A percentile compares a stretch with the other conserved stretches of the same genome.
These are phyloP conservation scores for Artemia sp. DNA, from an alignment of 2,888 invertebrate genomes.

Conservation along the genomic window DNA sequence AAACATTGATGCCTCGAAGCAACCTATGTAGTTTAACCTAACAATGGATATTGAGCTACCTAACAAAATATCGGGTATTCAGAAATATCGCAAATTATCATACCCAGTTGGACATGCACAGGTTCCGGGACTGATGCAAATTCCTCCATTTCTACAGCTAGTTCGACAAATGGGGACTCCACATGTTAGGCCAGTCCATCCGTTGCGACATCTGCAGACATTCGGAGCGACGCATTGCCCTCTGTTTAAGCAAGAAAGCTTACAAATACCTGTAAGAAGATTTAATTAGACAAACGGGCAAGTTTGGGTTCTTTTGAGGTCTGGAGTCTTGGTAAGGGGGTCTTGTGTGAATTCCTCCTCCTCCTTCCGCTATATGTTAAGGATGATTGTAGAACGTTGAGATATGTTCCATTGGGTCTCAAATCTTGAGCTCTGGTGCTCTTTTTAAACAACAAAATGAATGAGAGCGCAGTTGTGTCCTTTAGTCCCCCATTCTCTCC, in stretches of 20 bases:
- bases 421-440: not conserved
- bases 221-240: constrained; percentile 19
- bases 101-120: constrained; percentile 16
- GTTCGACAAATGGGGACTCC: constrained; percentile 14
- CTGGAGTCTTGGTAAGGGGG: too few species aligned
- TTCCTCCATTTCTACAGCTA: constrained; percentile 19
- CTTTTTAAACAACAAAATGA: not conserved
- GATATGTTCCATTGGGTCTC: not conserved
- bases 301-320: too few species aligned
- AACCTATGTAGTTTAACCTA: too few species aligned
- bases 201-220: constrained; percentile 18
- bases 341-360: too few species aligned
- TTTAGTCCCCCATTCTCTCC: too few species aligned
- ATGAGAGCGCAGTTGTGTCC: too few species aligned
- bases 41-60: too few species aligned
- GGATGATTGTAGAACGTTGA: too few species aligned
- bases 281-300: not conserved
- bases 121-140: constrained; percentile 6
- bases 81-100: not conserved
- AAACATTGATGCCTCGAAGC: too few species aligned
- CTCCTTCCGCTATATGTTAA: too few species aligned
- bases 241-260: constrained; percentile 21
- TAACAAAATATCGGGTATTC: not conserved
- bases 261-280: constrained; percentile 8
- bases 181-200: constrained; percentile 20